A percentile compares a stretch with the other conserved stretches of the same genome.
phyloP scores from a whole-genome alignment of 2,888 invertebrate genomes.

The Tetranychus truncatus region DNA sequence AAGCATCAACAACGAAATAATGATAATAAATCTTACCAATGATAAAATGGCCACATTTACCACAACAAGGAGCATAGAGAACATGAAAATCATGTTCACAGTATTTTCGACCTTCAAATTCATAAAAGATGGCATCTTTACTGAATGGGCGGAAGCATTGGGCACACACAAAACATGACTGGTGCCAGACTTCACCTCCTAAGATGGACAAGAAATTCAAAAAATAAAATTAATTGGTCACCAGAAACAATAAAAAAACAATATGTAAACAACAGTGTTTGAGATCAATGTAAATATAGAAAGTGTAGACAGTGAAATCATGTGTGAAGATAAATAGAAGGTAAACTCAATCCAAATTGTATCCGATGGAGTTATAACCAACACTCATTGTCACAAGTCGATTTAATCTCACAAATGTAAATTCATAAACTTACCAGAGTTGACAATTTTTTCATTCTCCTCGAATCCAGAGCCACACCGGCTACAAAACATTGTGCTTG shows the following conservation, averaged over 20 bases:
- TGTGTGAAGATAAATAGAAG: too few relatives aligned
- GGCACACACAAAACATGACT: slow-evolving; percentile 87
- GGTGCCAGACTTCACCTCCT: slow-evolving; percentile 86
- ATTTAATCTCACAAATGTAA: not conserved
- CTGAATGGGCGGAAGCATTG: slow-evolving; percentile 21
- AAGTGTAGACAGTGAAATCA: too few relatives aligned
- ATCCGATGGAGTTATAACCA: not conserved
- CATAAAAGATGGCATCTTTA: slow-evolving; percentile 23
- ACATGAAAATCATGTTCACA: slow-evolving; percentile 98
- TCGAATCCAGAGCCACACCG: slow-evolving; percentile 92
- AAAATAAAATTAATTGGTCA: not conserved
- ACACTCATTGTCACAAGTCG: not conserved
- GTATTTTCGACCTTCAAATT: slow-evolving; percentile 92
- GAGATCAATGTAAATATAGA: too few relatives aligned
- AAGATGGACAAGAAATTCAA: not conserved
- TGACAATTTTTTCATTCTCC: slow-evolving; percentile 91
- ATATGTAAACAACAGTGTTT: not conserved
- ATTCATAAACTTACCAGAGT: slow-evolving; percentile 47
- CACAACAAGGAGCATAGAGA: slow-evolving; percentile 73
- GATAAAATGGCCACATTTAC: slow-evolving; percentile 74
- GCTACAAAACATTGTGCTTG: slow-evolving; percentile 43
- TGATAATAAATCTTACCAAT: slow-evolving; percentile 37
- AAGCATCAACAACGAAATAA: not conserved
- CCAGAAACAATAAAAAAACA: not conserved
- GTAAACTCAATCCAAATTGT: too few relatives aligned